These are phyloP conservation scores for Neotoma lepida DNA, from an alignment of 2,113 vertebrate genomes.

Conservation along the genomic window DNA sequence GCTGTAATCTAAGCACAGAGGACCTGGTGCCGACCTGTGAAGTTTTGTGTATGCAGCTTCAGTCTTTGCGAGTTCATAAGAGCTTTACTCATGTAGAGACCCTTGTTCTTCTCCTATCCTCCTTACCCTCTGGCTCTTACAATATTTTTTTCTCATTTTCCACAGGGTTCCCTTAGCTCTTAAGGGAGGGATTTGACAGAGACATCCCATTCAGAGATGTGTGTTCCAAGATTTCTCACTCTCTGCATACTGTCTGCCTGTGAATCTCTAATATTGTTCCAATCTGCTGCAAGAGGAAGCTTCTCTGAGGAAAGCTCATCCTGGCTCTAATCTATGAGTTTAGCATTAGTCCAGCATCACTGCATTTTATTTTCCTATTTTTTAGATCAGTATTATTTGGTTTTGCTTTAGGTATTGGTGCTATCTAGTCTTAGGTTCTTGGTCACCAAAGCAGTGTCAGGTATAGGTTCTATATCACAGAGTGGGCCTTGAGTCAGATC, in stretches of 20 bases:
- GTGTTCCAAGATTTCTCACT: no score
- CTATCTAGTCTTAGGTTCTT: background rate
- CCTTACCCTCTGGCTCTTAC: background rate
- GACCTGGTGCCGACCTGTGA: accelerated
- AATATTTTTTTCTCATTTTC: no score
- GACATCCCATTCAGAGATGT: no score
- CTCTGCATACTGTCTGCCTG: no score
- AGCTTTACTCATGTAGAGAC: background rate
- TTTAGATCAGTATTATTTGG: background rate
- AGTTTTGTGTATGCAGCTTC: background rate
- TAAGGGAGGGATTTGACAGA: no score
- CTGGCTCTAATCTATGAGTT: background rate
- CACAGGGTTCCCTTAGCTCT: no score
- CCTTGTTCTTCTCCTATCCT: background rate
- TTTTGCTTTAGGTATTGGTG: accelerated
- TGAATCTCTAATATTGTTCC: background rate
- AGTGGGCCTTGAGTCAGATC: background rate
- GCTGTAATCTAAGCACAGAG: background rate
- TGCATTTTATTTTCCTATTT: background rate
- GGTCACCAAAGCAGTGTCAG: background rate
- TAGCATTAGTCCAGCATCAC: background rate
- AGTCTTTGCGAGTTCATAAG: background rate
- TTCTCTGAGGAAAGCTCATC: background rate
- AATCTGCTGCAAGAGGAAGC: background rate
- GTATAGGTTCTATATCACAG: background rate